Evolutionary conservation across 2,888 invertebrate species (phyloP).

Genomic region (Rhodophaea formosa): DNA sequence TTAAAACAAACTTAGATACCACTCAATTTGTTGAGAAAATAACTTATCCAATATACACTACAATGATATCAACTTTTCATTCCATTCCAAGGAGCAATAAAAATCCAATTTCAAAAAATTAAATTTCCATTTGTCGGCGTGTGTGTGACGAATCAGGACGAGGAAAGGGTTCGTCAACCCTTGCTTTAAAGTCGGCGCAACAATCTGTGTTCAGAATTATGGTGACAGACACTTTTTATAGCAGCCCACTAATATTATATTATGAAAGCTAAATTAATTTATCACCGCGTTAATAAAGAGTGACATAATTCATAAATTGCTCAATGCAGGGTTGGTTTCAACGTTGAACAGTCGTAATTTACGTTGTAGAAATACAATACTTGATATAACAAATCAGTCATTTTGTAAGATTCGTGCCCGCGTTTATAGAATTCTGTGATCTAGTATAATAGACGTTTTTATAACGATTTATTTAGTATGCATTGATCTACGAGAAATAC

Average conservation of each 20-base stretch:
- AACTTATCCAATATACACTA: not conserved
- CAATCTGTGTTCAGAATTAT: slow-evolving; percentile 78
- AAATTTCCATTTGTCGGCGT: slow-evolving; percentile 72
- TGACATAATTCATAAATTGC: slow-evolving; percentile 56
- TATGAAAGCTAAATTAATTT: slow-evolving; percentile 71
- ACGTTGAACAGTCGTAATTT: slow-evolving; percentile 12
- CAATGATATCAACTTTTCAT: slow-evolving; percentile 43
- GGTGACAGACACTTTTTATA: slow-evolving; percentile 73
- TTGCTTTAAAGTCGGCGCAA: slow-evolving; percentile 61
- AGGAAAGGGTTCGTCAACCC: slow-evolving; percentile 68
- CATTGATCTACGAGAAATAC: too few species aligned
- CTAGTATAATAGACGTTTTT: too few species aligned
- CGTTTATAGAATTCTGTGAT: not conserved
- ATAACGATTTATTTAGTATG: too few species aligned
- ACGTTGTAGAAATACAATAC: not conserved
- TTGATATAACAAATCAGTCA: not conserved
- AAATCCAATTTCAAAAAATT: slow-evolving; percentile 76
- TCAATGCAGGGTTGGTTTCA: slow-evolving; percentile 14
- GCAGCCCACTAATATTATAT: slow-evolving; percentile 59
- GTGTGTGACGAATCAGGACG: slow-evolving; percentile 75
- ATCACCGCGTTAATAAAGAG: slow-evolving; percentile 61
- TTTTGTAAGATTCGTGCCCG: not conserved
- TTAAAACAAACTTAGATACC: too few species aligned
- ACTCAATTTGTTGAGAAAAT: not conserved
- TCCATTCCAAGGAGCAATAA: slow-evolving; percentile 61